Conservation (phyloP, 64 coral and sea anemone genomes). For the Anthopleura sola region DNA sequence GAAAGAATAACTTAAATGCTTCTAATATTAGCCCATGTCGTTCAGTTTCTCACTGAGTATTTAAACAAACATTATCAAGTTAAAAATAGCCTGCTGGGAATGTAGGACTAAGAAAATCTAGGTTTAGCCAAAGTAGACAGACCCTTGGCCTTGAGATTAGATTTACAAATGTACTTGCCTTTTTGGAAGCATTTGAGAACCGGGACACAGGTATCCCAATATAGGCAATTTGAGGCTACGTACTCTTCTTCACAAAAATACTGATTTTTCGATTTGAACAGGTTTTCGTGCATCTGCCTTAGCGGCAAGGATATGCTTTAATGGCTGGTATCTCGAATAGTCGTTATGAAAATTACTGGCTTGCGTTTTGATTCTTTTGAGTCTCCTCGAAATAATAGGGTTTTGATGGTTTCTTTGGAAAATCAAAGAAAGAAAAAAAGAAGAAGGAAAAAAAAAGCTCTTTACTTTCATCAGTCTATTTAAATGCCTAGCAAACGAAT, state of each 20-base stretch:
- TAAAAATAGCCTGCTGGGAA: neutral
- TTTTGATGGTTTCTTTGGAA: too few relatives aligned
- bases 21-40: conserved; percentile 2
- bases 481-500: too few relatives aligned
- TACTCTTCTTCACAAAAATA: neutral
- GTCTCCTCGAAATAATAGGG: too few relatives aligned
- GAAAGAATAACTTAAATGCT: neutral
- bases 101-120: neutral
- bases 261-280: neutral
- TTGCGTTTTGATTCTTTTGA: too few relatives aligned
- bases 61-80: conserved; percentile 3
- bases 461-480: too few relatives aligned
- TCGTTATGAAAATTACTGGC: too few relatives aligned
- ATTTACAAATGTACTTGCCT: neutral
- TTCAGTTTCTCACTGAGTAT: neutral
- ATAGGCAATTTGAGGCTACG: neutral
- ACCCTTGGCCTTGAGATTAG: neutral
- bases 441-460: too few relatives aligned
- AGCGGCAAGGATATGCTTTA: too few relatives aligned
- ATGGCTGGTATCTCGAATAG: too few relatives aligned
- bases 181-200: neutral
- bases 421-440: too few relatives aligned
- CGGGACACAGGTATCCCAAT: neutral
- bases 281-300: too few relatives aligned
- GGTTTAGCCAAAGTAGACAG: neutral